Percentiles rank a stretch among this genome's conserved stretches.
phyloP scores from a whole-genome alignment of 2,888 invertebrate genomes.

The Metacarcinus magister region DNA sequence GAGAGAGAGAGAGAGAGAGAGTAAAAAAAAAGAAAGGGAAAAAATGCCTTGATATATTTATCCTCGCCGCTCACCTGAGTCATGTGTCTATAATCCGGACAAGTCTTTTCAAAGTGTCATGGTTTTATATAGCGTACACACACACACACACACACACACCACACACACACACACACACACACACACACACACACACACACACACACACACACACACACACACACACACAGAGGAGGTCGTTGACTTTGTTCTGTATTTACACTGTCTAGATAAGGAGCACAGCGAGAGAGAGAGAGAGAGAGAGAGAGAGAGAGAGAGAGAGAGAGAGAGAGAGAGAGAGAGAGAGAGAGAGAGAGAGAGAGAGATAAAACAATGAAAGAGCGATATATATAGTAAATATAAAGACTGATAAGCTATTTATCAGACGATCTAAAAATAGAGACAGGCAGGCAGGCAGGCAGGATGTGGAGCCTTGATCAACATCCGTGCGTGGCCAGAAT shows the following conservation, averaged over 20 bases:
- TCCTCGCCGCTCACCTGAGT: background rate
- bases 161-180: background rate
- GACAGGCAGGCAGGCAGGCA: too few species aligned
- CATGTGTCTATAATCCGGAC: background rate
- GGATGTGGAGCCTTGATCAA: too few species aligned
- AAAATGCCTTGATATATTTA: background rate
- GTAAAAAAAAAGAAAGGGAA: background rate
- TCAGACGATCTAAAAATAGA: too few species aligned
- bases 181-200: background rate
- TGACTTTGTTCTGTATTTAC: slow-evolving; percentile 26
- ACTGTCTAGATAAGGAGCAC: background rate
- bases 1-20: slow-evolving; percentile 26
- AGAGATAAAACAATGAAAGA: background rate
- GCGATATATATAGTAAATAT: background rate
- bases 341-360: background rate
- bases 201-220: background rate
- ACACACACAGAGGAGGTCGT: background rate
- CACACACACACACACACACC: too few species aligned
- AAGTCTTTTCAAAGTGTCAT: background rate
- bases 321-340: background rate
- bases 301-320: slow-evolving; percentile 22
- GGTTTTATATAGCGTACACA: background rate
- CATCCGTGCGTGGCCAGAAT: too few species aligned
- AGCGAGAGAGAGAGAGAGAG: slow-evolving; percentile 15
- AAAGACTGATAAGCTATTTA: too few species aligned